Base-by-base conservation (phyloP, 2,888 invertebrate genomes). In the Ligdia adustata region DNA sequence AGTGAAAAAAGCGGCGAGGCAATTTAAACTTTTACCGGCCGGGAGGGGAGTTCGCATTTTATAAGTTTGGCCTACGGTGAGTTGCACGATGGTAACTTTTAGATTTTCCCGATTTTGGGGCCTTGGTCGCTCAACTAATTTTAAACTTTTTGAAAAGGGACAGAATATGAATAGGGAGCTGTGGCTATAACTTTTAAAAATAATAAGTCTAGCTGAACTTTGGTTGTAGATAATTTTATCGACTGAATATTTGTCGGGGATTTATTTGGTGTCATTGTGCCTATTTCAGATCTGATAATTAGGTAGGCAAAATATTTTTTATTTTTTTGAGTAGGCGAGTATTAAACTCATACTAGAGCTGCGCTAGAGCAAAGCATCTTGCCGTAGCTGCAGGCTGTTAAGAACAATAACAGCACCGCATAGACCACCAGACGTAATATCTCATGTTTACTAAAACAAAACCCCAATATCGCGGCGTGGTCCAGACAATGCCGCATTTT, bases 401-500 rank as follows among this genome's bases (percentile, higher is more conserved):
- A 46, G 47, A 47, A 47, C 37, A 48, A 48, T 48, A 48, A 41
- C 37, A 26, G 13, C 40, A 43, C 24, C 18, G 27, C 12, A 34
- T 34, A 37, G 27, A 26, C 44, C n/a, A n/a, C n/a, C 37, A 37
- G 51, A 42, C 43, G 49, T 38, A 53, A 60, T 55, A 61, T 60
- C 56, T 62, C 49, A 58, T 70, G 64, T 67, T 64, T 60, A 66
- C 64, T 66, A 68, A 72, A 73, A 77, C 74, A 79, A 79, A 80
- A 72, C 75, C 60, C 66, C 69, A 64, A 78, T 79, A 73, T 69
- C 62, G 69, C 68, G 68, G 39, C 72, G 69, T 62, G 72, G 68
- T 62, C 58, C 69, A 81, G 74, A 89, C 88, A 88, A 88, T 84
- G 81, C 79, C 74, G 82, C 82, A 84, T 89, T 89, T 89, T 89